Percentiles rank a stretch among this genome's conserved stretches.
Conservation (phyloP, 2,797 vertebrate genomes). For the Ibycter americanus region DNA sequence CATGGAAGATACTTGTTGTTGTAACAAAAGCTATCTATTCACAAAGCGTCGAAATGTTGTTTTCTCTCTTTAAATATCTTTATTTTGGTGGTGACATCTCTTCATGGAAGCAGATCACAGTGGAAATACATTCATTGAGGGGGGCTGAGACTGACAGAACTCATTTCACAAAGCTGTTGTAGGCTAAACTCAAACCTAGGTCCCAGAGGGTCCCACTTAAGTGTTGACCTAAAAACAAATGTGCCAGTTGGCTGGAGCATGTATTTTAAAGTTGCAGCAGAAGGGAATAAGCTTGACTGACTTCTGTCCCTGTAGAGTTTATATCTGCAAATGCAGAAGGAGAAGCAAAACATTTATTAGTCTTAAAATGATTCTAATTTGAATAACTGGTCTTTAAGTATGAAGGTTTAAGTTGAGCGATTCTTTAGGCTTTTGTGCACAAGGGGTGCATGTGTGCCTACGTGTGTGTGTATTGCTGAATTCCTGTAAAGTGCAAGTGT, state of each 20-base stretch:
- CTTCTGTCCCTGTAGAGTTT: slow-evolving; percentile 74
- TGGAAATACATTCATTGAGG: slow-evolving; percentile 59
- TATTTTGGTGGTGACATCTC: slow-evolving; percentile 38
- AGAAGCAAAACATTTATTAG: slow-evolving; percentile 76
- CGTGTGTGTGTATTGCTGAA: neutral
- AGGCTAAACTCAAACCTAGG: slow-evolving; percentile 73
- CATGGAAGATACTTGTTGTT: neutral
- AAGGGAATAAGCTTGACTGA: slow-evolving; percentile 80
- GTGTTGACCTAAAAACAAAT: slow-evolving; percentile 83
- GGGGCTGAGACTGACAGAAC: slow-evolving; percentile 70
- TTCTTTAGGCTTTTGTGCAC: slow-evolving; percentile 41
- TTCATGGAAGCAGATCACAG: slow-evolving; percentile 19
- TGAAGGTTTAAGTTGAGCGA: slow-evolving; percentile 13
- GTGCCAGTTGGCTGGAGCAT: slow-evolving; percentile 78
- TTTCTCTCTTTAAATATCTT: neutral
- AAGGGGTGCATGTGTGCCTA: slow-evolving; percentile 12
- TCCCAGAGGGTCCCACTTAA: slow-evolving; percentile 78
- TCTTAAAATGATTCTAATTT: slow-evolving; percentile 73
- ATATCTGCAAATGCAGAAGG: slow-evolving; percentile 78
- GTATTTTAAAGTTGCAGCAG: slow-evolving; percentile 76
- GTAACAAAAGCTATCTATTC: neutral
- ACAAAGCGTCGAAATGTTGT: neutral
- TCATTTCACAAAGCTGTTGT: slow-evolving; percentile 68
- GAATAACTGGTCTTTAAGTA: slow-evolving; percentile 64
- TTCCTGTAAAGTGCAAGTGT: slow-evolving; percentile 43